These are phyloP conservation scores for Megaceryle alcyon DNA, from an alignment of 2,797 vertebrate genomes.

Conservation along the genomic window DNA sequence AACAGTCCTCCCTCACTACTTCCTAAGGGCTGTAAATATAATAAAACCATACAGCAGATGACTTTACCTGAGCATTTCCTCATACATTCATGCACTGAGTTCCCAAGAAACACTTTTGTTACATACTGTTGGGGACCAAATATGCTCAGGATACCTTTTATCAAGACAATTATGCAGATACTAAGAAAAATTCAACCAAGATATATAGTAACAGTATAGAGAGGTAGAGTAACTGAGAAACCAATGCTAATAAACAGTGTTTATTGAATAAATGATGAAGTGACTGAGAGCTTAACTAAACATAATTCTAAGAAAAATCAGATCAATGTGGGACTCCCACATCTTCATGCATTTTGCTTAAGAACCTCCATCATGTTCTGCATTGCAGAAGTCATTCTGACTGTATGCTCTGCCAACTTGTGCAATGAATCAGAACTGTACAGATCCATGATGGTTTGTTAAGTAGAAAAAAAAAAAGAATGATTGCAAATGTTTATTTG, in stretches of 20 bases:
- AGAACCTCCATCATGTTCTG: background rate
- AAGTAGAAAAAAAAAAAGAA: background rate
- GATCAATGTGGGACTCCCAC: background rate
- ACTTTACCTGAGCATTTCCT: background rate
- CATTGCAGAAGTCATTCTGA: background rate
- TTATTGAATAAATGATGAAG: conserved; percentile 24
- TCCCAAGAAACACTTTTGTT: background rate
- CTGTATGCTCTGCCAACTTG: background rate
- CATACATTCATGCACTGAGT: rapidly evolving
- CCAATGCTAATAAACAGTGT: background rate
- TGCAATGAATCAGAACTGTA: conserved; percentile 3
- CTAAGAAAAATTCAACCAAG: background rate
- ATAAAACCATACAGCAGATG: background rate
- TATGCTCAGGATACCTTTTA: background rate
- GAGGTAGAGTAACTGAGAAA: background rate
- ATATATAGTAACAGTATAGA: background rate
- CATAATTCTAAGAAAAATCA: background rate
- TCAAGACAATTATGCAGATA: background rate
- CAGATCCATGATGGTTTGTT: background rate
- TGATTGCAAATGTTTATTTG: background rate
- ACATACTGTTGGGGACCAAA: background rate
- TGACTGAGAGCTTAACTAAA: background rate
- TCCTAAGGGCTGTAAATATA: background rate
- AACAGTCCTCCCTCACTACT: background rate
- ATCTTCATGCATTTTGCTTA: conserved; percentile 8